Evolutionary conservation across 2,797 vertebrate species (phyloP).

Genomic region (Babyrousa celebensis): DNA sequence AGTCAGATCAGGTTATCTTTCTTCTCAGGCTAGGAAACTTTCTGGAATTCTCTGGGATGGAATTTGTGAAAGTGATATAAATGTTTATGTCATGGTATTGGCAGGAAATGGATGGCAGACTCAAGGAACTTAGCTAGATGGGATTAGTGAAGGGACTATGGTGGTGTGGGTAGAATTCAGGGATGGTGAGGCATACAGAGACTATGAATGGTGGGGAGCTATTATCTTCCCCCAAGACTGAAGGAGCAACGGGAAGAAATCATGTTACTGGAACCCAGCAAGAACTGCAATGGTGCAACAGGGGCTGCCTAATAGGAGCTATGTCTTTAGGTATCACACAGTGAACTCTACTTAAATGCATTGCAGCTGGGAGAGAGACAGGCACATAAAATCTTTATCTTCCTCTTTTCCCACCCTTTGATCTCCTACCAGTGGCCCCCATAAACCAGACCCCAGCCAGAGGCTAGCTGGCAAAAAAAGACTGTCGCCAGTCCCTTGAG

Average conservation of each 20-base stretch:
- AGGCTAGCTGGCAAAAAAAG: conserved; percentile 33
- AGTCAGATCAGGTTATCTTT: neutral
- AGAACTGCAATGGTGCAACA: neutral
- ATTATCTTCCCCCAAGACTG: neutral
- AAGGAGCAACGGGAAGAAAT: neutral
- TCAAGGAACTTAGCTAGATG: neutral
- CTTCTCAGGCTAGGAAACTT: neutral
- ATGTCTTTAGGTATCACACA: neutral
- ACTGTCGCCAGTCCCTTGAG: neutral
- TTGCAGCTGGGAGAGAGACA: neutral
- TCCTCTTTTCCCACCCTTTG: neutral
- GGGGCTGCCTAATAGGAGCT: neutral
- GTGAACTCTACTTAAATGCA: neutral
- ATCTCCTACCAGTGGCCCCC: neutral
- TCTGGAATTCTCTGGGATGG: neutral
- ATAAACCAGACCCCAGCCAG: neutral
- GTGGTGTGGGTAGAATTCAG: neutral
- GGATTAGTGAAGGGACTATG: neutral
- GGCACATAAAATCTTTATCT: neutral
- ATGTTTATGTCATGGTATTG: neutral
- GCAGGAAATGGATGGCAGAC: neutral
- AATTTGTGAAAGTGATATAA: conserved; percentile 23
- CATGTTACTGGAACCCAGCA: neutral
- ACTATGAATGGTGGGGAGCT: neutral
- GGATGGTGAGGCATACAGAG: neutral